Conservation (phyloP, 2,888 invertebrate species). For the Lacanobia wlatinum region DNA sequence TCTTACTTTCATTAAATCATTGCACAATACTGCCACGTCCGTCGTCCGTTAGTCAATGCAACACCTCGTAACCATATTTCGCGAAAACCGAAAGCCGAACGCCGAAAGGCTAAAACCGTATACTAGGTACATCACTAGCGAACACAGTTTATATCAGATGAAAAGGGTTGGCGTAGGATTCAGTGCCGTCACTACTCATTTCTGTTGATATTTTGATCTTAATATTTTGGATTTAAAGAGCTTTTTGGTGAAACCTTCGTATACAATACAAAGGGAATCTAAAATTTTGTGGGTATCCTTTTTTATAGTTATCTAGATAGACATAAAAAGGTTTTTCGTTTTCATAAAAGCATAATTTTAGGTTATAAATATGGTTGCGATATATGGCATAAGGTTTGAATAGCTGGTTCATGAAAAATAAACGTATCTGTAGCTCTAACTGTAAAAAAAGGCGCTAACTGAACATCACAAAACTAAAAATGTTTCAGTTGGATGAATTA, state of each 20-base stretch:
- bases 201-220: conserved; percentile 55
- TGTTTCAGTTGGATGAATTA: no score
- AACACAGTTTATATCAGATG: conserved; percentile 56
- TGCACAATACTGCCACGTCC: background rate
- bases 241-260: conserved; percentile 13
- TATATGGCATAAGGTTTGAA: background rate
- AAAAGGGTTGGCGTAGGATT: conserved; percentile 61
- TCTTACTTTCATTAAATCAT: background rate
- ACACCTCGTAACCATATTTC: conserved; percentile 8
- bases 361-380: background rate
- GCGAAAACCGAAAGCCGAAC: conserved; percentile 25
- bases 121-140: conserved; percentile 45
- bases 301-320: background rate
- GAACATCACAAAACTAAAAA: no score
- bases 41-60: conserved; percentile 2
- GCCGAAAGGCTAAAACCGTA: conserved; percentile 42
- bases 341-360: background rate
- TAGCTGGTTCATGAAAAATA: background rate
- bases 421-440: background rate
- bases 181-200: conserved; percentile 58
- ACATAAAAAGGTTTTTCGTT: background rate
- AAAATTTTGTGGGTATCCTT: background rate
- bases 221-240: conserved; percentile 53
- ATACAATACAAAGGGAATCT: conserved; percentile 28
- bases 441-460: background rate